Evolutionary conservation across 2,113 vertebrate genomes (phyloP), one percentile per base, ranked within the genome.

Genomic region (Zootoca vivipara): DNA sequence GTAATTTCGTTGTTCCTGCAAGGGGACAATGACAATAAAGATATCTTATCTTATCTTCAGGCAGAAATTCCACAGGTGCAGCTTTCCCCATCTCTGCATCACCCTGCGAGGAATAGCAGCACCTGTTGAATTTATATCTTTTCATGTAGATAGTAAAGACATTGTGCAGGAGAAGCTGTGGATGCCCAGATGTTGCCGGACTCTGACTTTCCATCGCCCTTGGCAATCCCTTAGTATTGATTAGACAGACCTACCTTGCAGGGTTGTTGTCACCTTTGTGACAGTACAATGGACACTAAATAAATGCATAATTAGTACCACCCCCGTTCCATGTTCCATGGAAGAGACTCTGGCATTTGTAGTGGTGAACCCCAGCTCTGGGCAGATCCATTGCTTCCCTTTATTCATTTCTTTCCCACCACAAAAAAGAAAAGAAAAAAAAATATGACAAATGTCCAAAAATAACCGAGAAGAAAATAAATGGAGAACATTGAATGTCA

Each of bases 401-500:
- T 4, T 3, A 2, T 18, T 42, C 22, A 15, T 35, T 69, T 5
- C 26, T 2, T n/a, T 26, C 65, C 15, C 24, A 22, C 13, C 1
- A 9, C 78, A 33, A 7, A 16, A 28, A 82, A 13, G 22, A 3
- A 26, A 26, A 5, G 42, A 1, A 5, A 16, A 22, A 18, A 26
- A 79, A 35, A 1, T 0, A 56, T 20, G 20, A 16, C 40, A 78
- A 79, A 72, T 26, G 22, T 28, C 74, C 62, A 33, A 52, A 79
- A 86, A 86, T 30, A 77, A 88, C 87, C 73, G 85, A 95, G 92
- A 88, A 0, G 1, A 90, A 93, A 96, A 95, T 92, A 95, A 94
- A 92, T 86, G 90, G 89, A 4, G 72, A 90, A 94, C 89, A 92
- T 90, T 82, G 93, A 92, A 91, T 86, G 92, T 91, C 92, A 93